Evolutionary conservation across 2,113 vertebrate genomes (phyloP), one percentile per base, ranked within the genome.

Genomic region (Hyaena hyaena): DNA sequence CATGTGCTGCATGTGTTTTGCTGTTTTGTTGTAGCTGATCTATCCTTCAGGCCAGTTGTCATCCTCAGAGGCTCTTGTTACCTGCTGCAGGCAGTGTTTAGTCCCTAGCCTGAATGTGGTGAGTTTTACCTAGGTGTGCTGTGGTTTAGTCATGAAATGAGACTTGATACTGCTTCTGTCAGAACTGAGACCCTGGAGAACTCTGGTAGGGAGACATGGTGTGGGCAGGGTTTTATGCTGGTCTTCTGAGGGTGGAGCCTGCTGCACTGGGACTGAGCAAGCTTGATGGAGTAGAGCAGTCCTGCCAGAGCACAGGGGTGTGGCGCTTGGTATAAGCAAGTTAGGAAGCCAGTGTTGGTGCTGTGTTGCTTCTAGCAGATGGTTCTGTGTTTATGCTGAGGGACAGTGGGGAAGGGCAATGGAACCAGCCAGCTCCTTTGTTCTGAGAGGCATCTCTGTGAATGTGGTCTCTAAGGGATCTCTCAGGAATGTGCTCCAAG

Each of bases 381-480:
- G 11, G 23, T 10, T 74, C 35, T 74, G 35, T 74, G 39, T 26
- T 43, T 74, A 74, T 15, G 71, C 23, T 26, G 43, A 74, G 71
- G 71, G 39, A 12, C 11, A 24, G 23, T 43, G 5, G 11, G 11
- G 71, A 11, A 24, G 35, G 21, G 11, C 35, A 74, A 74, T 43
- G 39, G 35, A 23, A 61, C 71, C 39, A 74, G n/a, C 35, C 35
- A 73, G 23, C 11, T 43, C 23, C 71, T 74, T 74, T 74, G 71
- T 74, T 74, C 24, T 35, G 24, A 39, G 69, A 74, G 71, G 39
- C 24, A 11, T 74, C 71, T 43, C 23, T 74, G 23, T 74, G 71
- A 74, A 3, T 43, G 21, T 5, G 3, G 0, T 43, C 23, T 74
- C 5, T 39, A 10, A 39, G 35, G 24, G 6, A 0, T 24, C 23